phyloP scores from a whole-genome alignment of 2,888 invertebrate species.

The Apomyelois bistriatella region DNA sequence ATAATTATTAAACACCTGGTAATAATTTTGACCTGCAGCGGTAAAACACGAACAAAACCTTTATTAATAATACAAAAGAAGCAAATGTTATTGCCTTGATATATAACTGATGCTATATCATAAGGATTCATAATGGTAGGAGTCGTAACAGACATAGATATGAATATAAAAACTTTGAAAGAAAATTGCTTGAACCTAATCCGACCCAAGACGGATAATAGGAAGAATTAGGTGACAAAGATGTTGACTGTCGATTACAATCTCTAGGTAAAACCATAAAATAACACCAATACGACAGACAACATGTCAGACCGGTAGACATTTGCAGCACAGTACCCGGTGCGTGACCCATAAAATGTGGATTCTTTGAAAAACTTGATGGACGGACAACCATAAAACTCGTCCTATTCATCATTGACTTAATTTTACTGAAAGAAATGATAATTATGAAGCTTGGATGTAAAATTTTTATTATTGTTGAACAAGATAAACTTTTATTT shows the following conservation, averaged over 20 bases:
- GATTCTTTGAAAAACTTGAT: slow-evolving; percentile 4
- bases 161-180: no score
- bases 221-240: neutral
- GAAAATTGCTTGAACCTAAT: no score
- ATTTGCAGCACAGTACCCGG: neutral
- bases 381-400: neutral
- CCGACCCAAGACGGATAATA: neutral
- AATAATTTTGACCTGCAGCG: no score
- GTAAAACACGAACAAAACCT: no score
- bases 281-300: neutral
- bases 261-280: neutral
- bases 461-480: no score
- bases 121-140: no score
- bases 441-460: neutral
- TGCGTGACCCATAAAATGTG: slow-evolving; percentile 2
- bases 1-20: no score
- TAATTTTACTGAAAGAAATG: neutral
- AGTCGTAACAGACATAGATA: no score
- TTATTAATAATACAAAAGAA: no score
- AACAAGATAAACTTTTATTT: no score
- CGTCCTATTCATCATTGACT: neutral
- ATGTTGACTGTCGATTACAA: neutral
- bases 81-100: no score
- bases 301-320: neutral
- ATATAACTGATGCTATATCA: no score